Evolutionary conservation across 2,113 vertebrate species (phyloP), one percentile per base, ranked within the genome.

Genomic region (Triplophysa rosa): DNA sequence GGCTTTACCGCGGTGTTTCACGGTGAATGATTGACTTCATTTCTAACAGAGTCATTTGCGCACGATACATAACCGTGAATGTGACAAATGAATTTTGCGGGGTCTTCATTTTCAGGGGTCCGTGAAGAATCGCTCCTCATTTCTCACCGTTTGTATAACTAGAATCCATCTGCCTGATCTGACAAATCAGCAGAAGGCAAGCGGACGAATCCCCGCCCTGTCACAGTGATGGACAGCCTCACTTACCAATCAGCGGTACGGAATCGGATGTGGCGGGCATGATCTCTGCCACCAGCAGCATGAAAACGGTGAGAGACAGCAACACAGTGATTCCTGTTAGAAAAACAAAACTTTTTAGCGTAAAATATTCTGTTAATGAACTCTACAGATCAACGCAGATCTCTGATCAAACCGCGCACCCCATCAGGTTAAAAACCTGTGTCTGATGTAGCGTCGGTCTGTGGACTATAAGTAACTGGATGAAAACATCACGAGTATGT

Each of bases 201-300:
- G 54, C 26, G 21, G 40, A 59, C 49, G 21, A 16, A 21, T 40
- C n/a, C 45, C 49, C 17, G 26, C 40, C 66, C 56, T 45, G 14
- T 17, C 19, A 14, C n/a, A 2, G 23, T 74, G 79, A 80, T 71
- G 24, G 66, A 71, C 66, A 52, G 63, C 59, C 49, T 61, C 40
- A 82, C 85, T 84, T 11, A 86, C 85, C 85, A 64, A 86, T 86
- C 63, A 86, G 77, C 29, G 85, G 85, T 75, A 86, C 85, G 0
- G 85, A 84, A 64, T 86, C 85, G 2, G 85, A 86, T 10, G 85
- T 86, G 10, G 85, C 85, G 2, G 85, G 85, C 83, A 86, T 86
- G 52, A 86, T 86, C 49, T 86, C 85, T 21, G 85, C 85, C 54
- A 86, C 85, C 61, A 86, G 83, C 14, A 84, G 83, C 85, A 86